These are phyloP conservation scores for Phallusia fumigata DNA, from an alignment of 23 tunicate genomes.

Conservation along the genomic window DNA sequence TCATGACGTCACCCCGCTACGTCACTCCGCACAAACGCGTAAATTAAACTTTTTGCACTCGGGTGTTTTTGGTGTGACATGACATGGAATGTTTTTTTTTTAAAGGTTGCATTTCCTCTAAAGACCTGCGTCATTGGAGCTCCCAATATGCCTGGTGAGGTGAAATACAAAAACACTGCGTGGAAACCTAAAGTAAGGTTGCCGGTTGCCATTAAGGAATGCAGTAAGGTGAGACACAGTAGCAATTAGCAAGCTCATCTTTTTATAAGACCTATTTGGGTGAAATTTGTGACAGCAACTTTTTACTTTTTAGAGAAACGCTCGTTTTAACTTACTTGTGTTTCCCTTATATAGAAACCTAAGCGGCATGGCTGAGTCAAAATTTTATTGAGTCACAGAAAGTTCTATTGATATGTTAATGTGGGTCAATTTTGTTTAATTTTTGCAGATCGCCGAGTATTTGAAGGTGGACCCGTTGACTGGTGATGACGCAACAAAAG, in stretches of 20 bases:
- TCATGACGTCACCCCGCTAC: slow-evolving; percentile 62
- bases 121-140: slow-evolving; percentile 61
- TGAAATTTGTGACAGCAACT: too few relatives aligned
- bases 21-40: slow-evolving; percentile 75
- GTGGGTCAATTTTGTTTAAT: not conserved
- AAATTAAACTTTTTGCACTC: not conserved
- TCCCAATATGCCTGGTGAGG: slow-evolving; percentile 27
- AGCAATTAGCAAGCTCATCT: too few relatives aligned
- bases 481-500: slow-evolving; percentile 58
- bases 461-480: slow-evolving; percentile 43
- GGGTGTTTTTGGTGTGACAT: not conserved
- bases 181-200: slow-evolving; percentile 53
- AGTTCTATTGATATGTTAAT: too few relatives aligned
- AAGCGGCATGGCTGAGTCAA: too few relatives aligned
- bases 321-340: too few relatives aligned
- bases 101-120: slow-evolving; percentile 25
- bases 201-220: slow-evolving; percentile 53
- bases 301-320: too few relatives aligned
- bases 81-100: too few relatives aligned
- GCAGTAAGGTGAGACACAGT: slow-evolving; percentile 33
- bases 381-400: too few relatives aligned
- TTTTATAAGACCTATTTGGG: too few relatives aligned
- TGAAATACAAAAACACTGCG: slow-evolving; percentile 13
- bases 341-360: too few relatives aligned
- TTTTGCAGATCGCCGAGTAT: slow-evolving; percentile 60